These are phyloP conservation scores for Drosophila tanythrix DNA, from an alignment of 2,888 invertebrate genomes.

Conservation along the genomic window DNA sequence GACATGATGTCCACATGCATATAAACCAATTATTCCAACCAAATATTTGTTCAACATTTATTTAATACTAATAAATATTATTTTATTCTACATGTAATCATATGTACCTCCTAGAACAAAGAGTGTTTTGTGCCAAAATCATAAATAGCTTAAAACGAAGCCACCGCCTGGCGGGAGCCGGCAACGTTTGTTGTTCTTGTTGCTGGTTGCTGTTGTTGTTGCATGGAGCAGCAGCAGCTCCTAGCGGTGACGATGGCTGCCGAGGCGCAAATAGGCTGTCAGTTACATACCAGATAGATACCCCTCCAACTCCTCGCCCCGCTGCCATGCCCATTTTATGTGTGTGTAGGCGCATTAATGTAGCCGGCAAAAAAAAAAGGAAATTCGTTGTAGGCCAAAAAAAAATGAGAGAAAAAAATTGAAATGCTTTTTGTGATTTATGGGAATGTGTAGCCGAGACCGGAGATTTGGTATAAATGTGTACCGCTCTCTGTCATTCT, in stretches of 20 bases:
- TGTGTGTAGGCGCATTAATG: slow-evolving; percentile 77
- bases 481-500: slow-evolving; percentile 23
- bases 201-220: slow-evolving; percentile 5
- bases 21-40: neutral
- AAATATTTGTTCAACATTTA: no score
- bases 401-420: slow-evolving; percentile 50
- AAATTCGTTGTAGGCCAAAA: slow-evolving; percentile 48
- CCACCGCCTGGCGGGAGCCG: slow-evolving; percentile 73
- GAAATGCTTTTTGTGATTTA: slow-evolving; percentile 81
- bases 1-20: neutral
- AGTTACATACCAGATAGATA: slow-evolving; percentile 52
- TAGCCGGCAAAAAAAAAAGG: slow-evolving; percentile 49
- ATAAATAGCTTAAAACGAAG: slow-evolving; percentile 74
- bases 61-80: neutral
- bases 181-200: slow-evolving; percentile 8
- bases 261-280: slow-evolving; percentile 75
- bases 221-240: slow-evolving; percentile 15
- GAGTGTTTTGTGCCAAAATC: slow-evolving; percentile 62
- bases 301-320: slow-evolving; percentile 2
- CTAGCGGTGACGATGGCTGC: slow-evolving; percentile 39
- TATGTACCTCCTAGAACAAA: neutral
- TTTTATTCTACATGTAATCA: neutral
- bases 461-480: slow-evolving; percentile 77
- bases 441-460: slow-evolving; percentile 73
- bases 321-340: slow-evolving; percentile 18